phyloP scores from a whole-genome alignment of 2,888 invertebrate genomes.

The Oxystoma pomonae region DNA sequence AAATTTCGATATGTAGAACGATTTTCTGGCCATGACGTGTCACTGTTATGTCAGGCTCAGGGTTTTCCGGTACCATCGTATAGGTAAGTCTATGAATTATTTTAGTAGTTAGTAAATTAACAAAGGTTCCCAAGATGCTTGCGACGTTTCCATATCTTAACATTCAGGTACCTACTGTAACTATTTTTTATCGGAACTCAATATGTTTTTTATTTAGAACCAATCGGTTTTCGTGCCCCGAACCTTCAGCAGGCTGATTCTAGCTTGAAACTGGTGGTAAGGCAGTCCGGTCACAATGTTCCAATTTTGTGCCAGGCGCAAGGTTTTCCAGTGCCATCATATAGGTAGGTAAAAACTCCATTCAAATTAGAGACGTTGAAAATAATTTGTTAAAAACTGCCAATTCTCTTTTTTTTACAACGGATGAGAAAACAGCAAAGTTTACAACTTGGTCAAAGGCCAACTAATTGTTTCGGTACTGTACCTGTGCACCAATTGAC shows the following conservation, averaged over 20 bases:
- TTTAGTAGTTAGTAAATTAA: background rate
- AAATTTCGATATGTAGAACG: slow-evolving; percentile 35
- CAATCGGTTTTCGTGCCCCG: slow-evolving; percentile 62
- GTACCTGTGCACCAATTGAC: too few species aligned
- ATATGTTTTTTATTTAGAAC: slow-evolving; percentile 57
- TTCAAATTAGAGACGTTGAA: too few species aligned
- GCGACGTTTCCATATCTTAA: slow-evolving; percentile 54
- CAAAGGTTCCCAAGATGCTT: background rate
- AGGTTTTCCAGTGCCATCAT: slow-evolving; percentile 55
- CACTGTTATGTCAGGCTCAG: slow-evolving; percentile 72
- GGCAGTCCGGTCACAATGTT: slow-evolving; percentile 29
- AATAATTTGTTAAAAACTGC: too few species aligned
- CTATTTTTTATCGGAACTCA: too few species aligned
- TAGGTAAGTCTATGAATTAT: slow-evolving; percentile 38
- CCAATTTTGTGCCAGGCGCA: slow-evolving; percentile 53
- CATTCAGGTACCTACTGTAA: background rate
- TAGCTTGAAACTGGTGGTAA: slow-evolving; percentile 33
- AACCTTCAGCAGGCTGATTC: slow-evolving; percentile 39
- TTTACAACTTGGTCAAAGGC: too few species aligned
- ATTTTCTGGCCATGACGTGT: slow-evolving; percentile 53
- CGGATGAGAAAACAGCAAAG: too few species aligned
- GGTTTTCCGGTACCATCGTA: slow-evolving; percentile 55
- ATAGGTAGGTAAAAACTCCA: slow-evolving; percentile 48
- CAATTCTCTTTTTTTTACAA: too few species aligned
- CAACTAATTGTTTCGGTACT: too few species aligned